phyloP scores from a whole-genome alignment of 2,113 vertebrate species.

The Brachyhypopomus gauderio region DNA sequence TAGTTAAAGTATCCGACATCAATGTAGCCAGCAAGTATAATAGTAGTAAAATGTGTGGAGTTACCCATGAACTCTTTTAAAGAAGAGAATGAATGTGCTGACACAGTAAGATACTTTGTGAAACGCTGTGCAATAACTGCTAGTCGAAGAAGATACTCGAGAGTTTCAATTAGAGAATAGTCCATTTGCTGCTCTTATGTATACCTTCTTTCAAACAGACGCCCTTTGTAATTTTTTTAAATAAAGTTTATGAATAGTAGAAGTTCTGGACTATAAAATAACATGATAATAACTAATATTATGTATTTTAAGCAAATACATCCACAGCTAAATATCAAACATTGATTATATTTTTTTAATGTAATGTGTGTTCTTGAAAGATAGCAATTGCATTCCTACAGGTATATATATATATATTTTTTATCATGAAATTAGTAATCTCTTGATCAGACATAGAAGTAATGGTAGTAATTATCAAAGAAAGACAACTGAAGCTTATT shows the following conservation, averaged over 20 bases:
- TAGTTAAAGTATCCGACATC: slow-evolving; percentile 53
- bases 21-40: slow-evolving; percentile 56
- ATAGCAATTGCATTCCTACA: too few relatives aligned
- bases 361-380: too few relatives aligned
- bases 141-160: neutral
- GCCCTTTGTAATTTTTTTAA: neutral
- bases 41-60: slow-evolving; percentile 46
- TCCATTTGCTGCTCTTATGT: neutral
- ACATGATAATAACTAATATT: too few relatives aligned
- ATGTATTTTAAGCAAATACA: too few relatives aligned
- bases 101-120: neutral
- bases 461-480: too few relatives aligned
- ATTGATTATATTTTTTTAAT: too few relatives aligned
- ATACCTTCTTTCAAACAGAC: neutral
- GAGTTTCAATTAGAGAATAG: neutral
- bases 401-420: too few relatives aligned
- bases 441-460: too few relatives aligned
- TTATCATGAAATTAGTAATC: too few relatives aligned
- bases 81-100: neutral
- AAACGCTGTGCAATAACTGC: neutral
- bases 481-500: too few relatives aligned
- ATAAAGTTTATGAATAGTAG: neutral
- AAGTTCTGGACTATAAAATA: neutral
- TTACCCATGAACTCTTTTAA: slow-evolving; percentile 46
- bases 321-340: neutral